Percentiles rank a stretch among this genome's conserved stretches.
Conservation (phyloP, 2,888 invertebrate genomes). For the Eueremaeus valkanovi region DNA sequence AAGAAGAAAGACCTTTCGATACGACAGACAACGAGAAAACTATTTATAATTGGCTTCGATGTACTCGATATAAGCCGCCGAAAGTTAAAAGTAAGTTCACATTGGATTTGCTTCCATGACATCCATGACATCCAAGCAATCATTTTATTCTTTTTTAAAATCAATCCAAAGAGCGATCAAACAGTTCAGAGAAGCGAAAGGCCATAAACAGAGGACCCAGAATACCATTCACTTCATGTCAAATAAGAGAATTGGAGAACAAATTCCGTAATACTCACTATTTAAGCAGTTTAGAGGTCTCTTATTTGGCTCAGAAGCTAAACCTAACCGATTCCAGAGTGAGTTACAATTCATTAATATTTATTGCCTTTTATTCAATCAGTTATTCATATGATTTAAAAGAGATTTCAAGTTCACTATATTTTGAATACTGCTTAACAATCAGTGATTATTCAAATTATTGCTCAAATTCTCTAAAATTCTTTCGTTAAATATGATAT, state of each 20-base stretch:
- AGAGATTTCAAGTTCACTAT: no score
- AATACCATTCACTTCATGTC: slow-evolving; percentile 68
- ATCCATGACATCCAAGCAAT: no score
- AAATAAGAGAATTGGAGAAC: slow-evolving; percentile 65
- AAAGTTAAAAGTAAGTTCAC: slow-evolving; percentile 29
- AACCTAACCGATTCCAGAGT: slow-evolving; percentile 67
- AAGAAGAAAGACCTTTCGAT: not conserved
- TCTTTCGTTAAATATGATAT: no score
- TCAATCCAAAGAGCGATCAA: not conserved
- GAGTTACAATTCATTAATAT: no score
- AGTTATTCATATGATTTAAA: no score
- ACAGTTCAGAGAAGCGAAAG: not conserved
- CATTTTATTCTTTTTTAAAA: not conserved
- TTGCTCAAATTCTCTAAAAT: no score
- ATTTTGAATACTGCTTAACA: no score
- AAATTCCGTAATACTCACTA: slow-evolving; percentile 66
- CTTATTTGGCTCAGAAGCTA: slow-evolving; percentile 61
- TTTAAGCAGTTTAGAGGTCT: slow-evolving; percentile 65
- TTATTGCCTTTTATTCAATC: no score
- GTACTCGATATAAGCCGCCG: slow-evolving; percentile 36
- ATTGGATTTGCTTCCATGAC: no score
- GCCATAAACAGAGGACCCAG: slow-evolving; percentile 55
- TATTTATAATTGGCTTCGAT: slow-evolving; percentile 28
- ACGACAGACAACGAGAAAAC: not conserved
- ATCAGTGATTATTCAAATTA: no score